Conservation (phyloP, 2,888 invertebrate genomes). For the Acleris laterana region DNA sequence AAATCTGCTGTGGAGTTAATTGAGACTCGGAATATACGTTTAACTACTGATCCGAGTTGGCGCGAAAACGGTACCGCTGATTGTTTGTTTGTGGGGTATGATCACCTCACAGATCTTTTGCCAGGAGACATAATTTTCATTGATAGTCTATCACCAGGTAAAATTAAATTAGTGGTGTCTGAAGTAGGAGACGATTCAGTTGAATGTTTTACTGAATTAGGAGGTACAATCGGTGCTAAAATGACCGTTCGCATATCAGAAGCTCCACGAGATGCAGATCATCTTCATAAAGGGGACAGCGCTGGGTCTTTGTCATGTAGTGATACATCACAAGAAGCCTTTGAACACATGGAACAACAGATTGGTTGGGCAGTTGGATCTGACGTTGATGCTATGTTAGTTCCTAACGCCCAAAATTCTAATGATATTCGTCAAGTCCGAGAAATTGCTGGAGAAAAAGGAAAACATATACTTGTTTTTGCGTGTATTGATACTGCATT, state of each 20-base stretch:
- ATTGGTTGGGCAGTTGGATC: conserved; percentile 72
- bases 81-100: conserved; percentile 82
- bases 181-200: conserved; percentile 75
- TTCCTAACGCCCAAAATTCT: conserved; percentile 62
- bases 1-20: conserved; percentile 63
- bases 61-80: conserved; percentile 81
- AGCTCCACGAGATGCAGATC: conserved; percentile 71
- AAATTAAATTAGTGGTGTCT: conserved; percentile 63
- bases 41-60: conserved; percentile 82
- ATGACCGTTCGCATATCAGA: conserved; percentile 82
- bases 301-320: conserved; percentile 63
- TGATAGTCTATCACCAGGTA: conserved; percentile 69
- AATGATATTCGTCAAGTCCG: conserved; percentile 63
- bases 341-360: conserved; percentile 85
- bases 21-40: conserved; percentile 65
- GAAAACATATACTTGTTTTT: conserved; percentile 73
- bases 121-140: conserved; percentile 78
- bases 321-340: conserved; percentile 89
- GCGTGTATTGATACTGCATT: conserved; percentile 67
- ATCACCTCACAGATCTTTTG: conserved; percentile 77
- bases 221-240: conserved; percentile 80
- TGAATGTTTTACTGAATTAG: conserved; percentile 79
- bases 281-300: conserved; percentile 58
- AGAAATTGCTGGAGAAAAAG: conserved; percentile 65
- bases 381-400: conserved; percentile 73